Base-by-base conservation (phyloP, 2,797 vertebrate species). In the Channa striata region DNA sequence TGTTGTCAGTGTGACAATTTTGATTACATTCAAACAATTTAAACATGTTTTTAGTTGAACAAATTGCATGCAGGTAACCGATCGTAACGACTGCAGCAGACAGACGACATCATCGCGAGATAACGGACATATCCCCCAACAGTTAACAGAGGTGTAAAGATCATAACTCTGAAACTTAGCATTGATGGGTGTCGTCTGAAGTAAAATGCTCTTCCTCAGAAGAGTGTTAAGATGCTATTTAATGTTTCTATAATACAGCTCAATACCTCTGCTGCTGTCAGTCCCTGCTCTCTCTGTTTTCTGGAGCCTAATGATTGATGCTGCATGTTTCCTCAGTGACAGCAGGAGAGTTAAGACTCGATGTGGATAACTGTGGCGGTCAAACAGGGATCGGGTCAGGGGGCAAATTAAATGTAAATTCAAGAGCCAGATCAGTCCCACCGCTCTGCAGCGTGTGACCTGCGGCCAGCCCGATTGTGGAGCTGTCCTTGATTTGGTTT, bases 361-460 rank as follows among this genome's bases (percentile, higher is more conserved):
- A 73, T 73, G 53, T 30, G 17, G 13, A 44, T 23, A 54, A 65
- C 50, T 66, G 61, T 52, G 78, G 54, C 33, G 23, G 42, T 61
- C 17, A 50, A 64, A 67, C 52, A 61, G 56, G 19, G 30, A 71
- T 30, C 0, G 16, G 67, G 82, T 86, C 82, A 80, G 68, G 60
- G 77, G 77, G 57, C 68, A 70, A 74, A 87, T 84, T 87, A 72
- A 89, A 75, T 67, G 59, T 79, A 80, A 81, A 80, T 70, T 60
- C 51, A 69, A 40, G 54, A 68, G 68, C 58, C 37, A 0, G 59
- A 87, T 90, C 81, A 81, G 78, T 78, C 64, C 62, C 71, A 3
- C 7, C 1, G 44, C 74, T 75, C 68, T 16, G 70, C 43, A 21
- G 70, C n/a, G n/a, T n/a, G n/a, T n/a, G n/a, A 64, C 44, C 42